Evolutionary conservation across 2,113 vertebrate species (phyloP), one percentile per base, ranked within the genome.

Genomic region (Benitochromis conjunctus): DNA sequence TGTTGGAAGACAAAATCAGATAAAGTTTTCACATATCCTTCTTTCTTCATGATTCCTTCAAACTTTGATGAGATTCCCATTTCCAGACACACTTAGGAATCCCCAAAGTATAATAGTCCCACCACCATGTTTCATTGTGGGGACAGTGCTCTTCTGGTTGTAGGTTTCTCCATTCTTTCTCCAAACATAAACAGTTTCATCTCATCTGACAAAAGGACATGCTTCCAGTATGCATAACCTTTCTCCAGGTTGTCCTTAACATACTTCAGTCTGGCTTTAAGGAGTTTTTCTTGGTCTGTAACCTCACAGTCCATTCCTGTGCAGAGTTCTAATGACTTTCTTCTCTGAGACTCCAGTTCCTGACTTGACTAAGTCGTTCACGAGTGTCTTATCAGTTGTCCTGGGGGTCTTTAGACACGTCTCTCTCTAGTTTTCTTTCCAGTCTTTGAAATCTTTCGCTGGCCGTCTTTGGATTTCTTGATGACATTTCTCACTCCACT

Each of bases 231-330:
- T 21, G 19, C 38, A 38, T 13, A 64, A 34, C 11, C 60, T 13
- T 64, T 21, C 19, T 64, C 60, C 34, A 38, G 19, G 60, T 66
- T 66, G 60, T 41, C 62, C 34, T 66, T 66, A 41, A 19, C 62
- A 38, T 36, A 41, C 62, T 66, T 66, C 21, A 66, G 36, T 66
- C 62, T 66, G 62, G 34, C 62, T 41, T 66, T 19, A 66, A 41
- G 4, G 36, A 0, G 0, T 41, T 66, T 66, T n/a, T 66, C 62
- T 66, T 0, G 0, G 34, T 21, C 19, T 41, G 4, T 13, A 41
- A 41, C 10, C 38, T 41, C 10, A 12, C 38, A 41, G 38, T 12
- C 38, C 38, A 41, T 11, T 41, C 38, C 38, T 41, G 10, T 41
- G 38, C 38, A 12, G 38, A 12, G 38, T 41, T 41, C 38, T 41